Evolutionary conservation across 2,113 vertebrate genomes (phyloP), one percentile per base, ranked within the genome.

Genomic region (Phycodurus eques): DNA sequence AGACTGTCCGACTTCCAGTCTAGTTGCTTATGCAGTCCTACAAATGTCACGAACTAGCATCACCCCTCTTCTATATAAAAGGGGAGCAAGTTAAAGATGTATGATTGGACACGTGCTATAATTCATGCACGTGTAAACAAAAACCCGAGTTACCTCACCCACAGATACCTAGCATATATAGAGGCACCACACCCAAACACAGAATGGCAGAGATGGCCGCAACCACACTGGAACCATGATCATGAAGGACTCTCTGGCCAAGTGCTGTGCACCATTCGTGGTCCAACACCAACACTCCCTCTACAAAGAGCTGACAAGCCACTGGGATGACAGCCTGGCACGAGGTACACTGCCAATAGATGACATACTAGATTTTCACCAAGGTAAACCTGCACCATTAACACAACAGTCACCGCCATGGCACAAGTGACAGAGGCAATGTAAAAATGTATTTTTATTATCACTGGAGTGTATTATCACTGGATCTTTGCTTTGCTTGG

Each of bases 11-110:
- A 92, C 85, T 1, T 88, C 78, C 33, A 0, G 87, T 94, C 84
- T 96, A 96, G 80, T 94, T 95, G 79, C 78, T 27, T 27, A 27
- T 27, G 27, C 73, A 75, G 96, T 96, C 79, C 91, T 89, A 13
- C 85, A 85, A 79, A 94, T 93, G 80, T 96, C 92, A 3, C 95
- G 94, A 67, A 96, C 80, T 75, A 96, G 84, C 96, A 97, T 95
- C 77, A 97, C 93, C 0, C 95, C 96, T 7, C 95, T 95, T 68
- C 96, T 97, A 84, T 42, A 77, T 15, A 59, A 63, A 67, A 8
- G 71, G 31, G 63, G 5, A 67, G 10, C 13, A 65, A 70, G n/a
- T 4, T 43, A 57, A 27, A 27, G 54, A 49, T 70, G 53, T n/a
- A 4, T n/a, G 4, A 17, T 17, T 51, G 53, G 1, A 67, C 13